Evolutionary conservation across 2,888 invertebrate genomes (phyloP).

Genomic region (Plebejus argus): DNA sequence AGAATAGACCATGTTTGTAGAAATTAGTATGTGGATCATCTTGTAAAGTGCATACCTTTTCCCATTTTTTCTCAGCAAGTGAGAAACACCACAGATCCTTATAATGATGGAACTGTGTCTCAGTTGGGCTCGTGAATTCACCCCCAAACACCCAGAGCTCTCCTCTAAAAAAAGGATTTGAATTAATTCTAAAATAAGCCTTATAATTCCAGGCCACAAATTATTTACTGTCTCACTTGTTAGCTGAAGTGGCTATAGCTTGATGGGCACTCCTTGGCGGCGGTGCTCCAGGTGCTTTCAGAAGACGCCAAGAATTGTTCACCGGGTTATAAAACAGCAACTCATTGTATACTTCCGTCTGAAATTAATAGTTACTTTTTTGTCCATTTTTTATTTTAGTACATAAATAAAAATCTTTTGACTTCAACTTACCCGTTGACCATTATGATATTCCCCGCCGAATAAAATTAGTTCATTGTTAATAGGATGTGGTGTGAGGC

Average conservation of each 20-base stretch:
- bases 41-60: constrained; percentile 80
- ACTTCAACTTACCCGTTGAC: constrained; percentile 83
- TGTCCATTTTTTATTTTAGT: constrained; percentile 28
- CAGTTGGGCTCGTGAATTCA: constrained; percentile 94
- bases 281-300: constrained; percentile 92
- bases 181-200: not conserved
- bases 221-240: constrained; percentile 71
- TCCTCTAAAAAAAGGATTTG: constrained; percentile 54
- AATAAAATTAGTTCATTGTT: constrained; percentile 94
- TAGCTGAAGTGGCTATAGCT: constrained; percentile 87
- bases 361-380: constrained; percentile 44
- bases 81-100: constrained; percentile 94
- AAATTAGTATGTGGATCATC: not conserved
- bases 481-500: constrained; percentile 88
- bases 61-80: constrained; percentile 89
- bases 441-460: constrained; percentile 96
- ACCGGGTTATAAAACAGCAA: constrained; percentile 90
- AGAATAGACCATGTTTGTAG: not conserved
- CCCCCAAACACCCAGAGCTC: constrained; percentile 92
- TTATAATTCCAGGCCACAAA: no score
- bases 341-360: constrained; percentile 94
- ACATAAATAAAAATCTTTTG: not conserved
- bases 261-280: constrained; percentile 95
- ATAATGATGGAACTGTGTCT: constrained; percentile 96
- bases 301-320: constrained; percentile 88